Evolutionary conservation across 2,797 vertebrate genomes (phyloP).

Genomic region (Galagoides demidoff): DNA sequence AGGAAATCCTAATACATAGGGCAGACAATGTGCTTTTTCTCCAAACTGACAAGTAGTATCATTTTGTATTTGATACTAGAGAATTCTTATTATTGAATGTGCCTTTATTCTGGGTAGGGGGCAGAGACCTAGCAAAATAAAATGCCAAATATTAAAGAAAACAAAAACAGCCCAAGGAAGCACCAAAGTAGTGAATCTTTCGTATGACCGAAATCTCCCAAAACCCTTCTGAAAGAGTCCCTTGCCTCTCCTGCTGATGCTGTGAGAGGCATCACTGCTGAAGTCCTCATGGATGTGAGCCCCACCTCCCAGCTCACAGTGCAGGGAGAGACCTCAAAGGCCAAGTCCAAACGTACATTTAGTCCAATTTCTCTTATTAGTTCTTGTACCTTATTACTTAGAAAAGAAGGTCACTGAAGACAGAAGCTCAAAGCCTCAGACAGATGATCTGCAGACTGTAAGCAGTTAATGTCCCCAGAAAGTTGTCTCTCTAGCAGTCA

Average conservation of each 20-base stretch:
- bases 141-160: constrained; percentile 61
- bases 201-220: background rate
- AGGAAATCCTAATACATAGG: constrained; percentile 73
- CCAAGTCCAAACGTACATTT: background rate
- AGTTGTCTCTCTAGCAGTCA: background rate
- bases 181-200: background rate
- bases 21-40: constrained; percentile 77
- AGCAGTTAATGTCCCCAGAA: background rate
- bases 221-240: background rate
- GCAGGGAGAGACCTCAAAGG: background rate
- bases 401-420: background rate
- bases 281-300: accelerated
- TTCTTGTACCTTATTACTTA: background rate
- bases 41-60: constrained; percentile 74
- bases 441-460: accelerated
- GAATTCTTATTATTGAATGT: constrained; percentile 63
- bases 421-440: background rate
- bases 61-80: constrained; percentile 65
- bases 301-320: accelerated
- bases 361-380: background rate
- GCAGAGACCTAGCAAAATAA: constrained; percentile 43
- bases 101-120: constrained; percentile 47
- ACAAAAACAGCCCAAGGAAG: constrained; percentile 52
- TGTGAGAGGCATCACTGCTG: accelerated
- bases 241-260: accelerated